Percentiles rank a stretch among this genome's conserved stretches.
phyloP scores from a whole-genome alignment of 2,888 invertebrate genomes.

The Drosophila melanocephala region DNA sequence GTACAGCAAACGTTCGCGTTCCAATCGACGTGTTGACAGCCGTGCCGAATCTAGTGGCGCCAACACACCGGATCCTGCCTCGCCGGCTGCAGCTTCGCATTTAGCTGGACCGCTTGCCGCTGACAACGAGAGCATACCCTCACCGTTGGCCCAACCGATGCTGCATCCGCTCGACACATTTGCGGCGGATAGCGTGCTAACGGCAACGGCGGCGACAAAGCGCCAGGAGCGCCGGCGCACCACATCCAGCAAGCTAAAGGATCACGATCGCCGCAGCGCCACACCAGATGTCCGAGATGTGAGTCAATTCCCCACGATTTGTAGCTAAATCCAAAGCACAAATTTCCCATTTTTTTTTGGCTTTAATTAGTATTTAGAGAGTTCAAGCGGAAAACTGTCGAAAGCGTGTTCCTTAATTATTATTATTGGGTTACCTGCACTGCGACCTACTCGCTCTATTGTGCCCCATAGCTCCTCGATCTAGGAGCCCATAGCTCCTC shows the following conservation, averaged over 20 bases:
- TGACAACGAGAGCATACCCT: conserved; percentile 85
- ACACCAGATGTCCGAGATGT: conserved; percentile 86
- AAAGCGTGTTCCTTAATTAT: no score
- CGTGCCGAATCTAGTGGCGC: conserved; percentile 90
- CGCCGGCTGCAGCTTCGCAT: conserved; percentile 87
- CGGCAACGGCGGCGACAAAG: conserved; percentile 41
- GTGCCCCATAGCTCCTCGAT: no score
- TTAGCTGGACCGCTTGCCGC: conserved; percentile 60
- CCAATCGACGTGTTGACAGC: conserved; percentile 89
- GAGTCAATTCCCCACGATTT: conserved; percentile 8
- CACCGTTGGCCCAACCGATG: conserved; percentile 81
- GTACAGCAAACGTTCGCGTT: conserved; percentile 86
- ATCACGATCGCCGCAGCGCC: conserved; percentile 85
- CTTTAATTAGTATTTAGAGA: background rate
- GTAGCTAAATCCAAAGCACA: background rate
- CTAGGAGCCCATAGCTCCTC: no score
- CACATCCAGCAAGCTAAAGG: conserved; percentile 81
- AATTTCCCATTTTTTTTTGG: background rate
- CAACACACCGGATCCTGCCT: conserved; percentile 91
- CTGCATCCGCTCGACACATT: conserved; percentile 74
- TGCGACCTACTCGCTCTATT: no score
- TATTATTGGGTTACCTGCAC: no score
- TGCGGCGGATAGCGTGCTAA: conserved; percentile 48
- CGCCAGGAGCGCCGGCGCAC: conserved; percentile 84
- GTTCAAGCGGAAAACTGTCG: background rate